These are phyloP conservation scores for Distichodus sexfasciatus DNA, from an alignment of 2,797 vertebrate genomes.

Conservation along the genomic window DNA sequence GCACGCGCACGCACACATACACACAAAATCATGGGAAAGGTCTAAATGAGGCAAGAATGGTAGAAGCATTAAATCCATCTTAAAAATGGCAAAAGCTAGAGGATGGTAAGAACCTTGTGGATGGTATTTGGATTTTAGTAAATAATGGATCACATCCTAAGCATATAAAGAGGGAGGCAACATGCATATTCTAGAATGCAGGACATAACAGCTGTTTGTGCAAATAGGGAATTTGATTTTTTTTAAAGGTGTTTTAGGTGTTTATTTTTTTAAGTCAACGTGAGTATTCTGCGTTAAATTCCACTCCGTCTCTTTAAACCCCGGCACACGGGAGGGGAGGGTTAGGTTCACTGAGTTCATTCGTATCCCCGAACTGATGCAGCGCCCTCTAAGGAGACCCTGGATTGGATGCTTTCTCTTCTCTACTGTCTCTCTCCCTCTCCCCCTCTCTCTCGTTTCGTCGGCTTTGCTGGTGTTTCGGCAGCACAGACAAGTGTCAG, in stretches of 20 bases:
- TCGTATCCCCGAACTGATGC: conserved; percentile 55
- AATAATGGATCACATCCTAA: too few species aligned
- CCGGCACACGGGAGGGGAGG: conserved; percentile 21
- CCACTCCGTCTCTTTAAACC: conserved; percentile 24
- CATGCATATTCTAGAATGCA: too few species aligned
- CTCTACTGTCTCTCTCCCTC: conserved; percentile 33
- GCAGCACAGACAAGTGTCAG: conserved; percentile 50
- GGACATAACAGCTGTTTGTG: too few species aligned
- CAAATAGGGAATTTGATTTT: not conserved
- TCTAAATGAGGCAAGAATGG: too few species aligned
- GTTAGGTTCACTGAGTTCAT: conserved; percentile 76
- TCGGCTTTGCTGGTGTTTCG: conserved; percentile 52
- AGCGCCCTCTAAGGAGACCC: conserved; percentile 58
- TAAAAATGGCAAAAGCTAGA: not conserved
- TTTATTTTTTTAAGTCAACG: not conserved
- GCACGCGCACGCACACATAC: too few species aligned
- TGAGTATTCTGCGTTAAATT: conserved; percentile 4
- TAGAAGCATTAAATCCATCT: conserved; percentile 8
- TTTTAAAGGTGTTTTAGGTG: too few species aligned
- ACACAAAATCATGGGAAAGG: too few species aligned
- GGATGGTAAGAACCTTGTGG: not conserved
- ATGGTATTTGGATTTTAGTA: not conserved
- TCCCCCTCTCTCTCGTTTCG: conserved; percentile 49
- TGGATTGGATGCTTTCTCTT: conserved; percentile 60
- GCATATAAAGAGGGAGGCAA: too few species aligned